A percentile compares a stretch with the other conserved stretches of the same genome.
These are phyloP conservation scores for Synanthedon myopaeformis DNA, from an alignment of 2,888 invertebrate species.

Conservation along the genomic window DNA sequence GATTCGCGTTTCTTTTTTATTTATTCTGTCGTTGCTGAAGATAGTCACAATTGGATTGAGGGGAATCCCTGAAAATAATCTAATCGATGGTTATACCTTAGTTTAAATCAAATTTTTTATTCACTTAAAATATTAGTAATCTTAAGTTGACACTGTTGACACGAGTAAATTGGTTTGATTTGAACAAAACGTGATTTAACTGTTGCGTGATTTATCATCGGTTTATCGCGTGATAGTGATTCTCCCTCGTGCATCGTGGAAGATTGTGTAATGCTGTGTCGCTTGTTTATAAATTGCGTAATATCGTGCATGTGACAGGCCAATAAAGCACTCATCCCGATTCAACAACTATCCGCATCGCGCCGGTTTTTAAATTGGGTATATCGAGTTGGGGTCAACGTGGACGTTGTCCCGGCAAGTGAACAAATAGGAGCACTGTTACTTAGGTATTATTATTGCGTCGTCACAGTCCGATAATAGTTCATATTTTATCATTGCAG, in stretches of 20 bases:
- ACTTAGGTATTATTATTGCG: neutral
- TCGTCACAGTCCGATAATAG: neutral
- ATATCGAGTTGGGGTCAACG: neutral
- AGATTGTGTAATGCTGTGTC: neutral
- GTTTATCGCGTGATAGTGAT: constrained; percentile 1
- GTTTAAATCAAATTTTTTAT: too few species aligned
- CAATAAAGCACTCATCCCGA: neutral
- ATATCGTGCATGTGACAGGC: neutral
- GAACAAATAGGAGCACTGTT: neutral
- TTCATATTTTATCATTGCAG: neutral
- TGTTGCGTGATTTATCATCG: constrained; percentile 1
- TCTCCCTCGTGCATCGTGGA: constrained; percentile 1
- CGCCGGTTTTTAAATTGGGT: constrained; percentile 1
- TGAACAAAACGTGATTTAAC: neutral
- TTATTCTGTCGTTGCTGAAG: too few species aligned
- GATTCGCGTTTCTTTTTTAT: too few species aligned
- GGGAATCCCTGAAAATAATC: too few species aligned
- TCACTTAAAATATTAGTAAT: too few species aligned
- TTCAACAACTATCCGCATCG: constrained; percentile 1
- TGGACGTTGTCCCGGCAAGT: neutral
- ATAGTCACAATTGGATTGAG: too few species aligned
- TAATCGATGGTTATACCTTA: too few species aligned
- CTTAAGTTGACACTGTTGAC: too few species aligned
- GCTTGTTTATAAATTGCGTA: neutral
- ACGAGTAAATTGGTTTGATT: too few species aligned